A percentile compares a stretch with the other conserved stretches of the same genome.
phyloP scores from a whole-genome alignment of 2,888 invertebrate genomes.

The Julus scanicus region DNA sequence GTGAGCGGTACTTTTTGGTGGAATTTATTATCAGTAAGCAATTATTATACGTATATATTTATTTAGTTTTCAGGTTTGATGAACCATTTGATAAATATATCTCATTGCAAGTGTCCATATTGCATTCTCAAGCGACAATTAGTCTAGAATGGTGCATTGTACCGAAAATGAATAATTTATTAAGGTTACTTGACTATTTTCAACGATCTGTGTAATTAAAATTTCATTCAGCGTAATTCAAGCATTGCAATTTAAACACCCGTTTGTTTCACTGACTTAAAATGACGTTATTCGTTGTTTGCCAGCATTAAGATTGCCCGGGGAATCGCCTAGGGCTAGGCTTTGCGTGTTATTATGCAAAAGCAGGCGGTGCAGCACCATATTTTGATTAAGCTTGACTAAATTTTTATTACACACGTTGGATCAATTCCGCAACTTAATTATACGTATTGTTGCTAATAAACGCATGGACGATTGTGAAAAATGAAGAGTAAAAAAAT shows the following conservation, averaged over 20 bases:
- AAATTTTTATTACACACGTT: not conserved
- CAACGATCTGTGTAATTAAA: not conserved
- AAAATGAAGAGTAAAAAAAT: not conserved
- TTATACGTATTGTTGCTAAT: slow-evolving; percentile 13
- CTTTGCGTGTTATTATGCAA: not conserved
- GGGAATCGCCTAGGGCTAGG: not conserved
- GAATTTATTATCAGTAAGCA: no score
- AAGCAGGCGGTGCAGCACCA: not conserved
- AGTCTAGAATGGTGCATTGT: no score
- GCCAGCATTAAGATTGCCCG: no score
- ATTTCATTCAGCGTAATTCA: not conserved
- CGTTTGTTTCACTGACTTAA: not conserved
- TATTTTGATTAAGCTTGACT: slow-evolving; percentile 7
- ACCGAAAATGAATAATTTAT: not conserved
- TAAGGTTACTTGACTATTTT: not conserved
- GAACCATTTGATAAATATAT: no score
- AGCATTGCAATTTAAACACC: not conserved
- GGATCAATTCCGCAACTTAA: not conserved
- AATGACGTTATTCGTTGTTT: not conserved
- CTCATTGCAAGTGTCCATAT: no score
- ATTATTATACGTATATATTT: no score
- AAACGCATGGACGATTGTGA: slow-evolving; percentile 33
- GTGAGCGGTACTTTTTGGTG: no score
- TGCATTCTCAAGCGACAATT: no score
- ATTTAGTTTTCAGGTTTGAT: no score